These are phyloP conservation scores for Eupristina koningsbergeri DNA, from an alignment of 1,140 invertebrate species.

Conservation along the genomic window DNA sequence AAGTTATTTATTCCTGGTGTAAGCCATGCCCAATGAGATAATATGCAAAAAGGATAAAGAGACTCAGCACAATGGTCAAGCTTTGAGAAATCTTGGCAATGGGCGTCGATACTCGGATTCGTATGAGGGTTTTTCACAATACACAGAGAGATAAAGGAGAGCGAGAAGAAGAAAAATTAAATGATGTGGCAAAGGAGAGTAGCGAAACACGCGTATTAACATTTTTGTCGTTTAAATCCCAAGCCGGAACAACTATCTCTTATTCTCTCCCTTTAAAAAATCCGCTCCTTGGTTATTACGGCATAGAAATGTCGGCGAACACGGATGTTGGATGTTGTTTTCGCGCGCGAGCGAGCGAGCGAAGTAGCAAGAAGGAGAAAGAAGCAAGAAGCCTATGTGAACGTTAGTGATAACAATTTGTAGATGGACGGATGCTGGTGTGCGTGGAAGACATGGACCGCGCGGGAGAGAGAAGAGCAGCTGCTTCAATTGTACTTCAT, in stretches of 20 bases:
- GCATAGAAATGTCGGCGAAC: not conserved
- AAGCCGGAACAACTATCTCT: conserved; percentile 37
- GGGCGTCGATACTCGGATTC: not conserved
- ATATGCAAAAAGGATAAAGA: too few relatives aligned
- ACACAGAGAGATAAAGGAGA: not conserved
- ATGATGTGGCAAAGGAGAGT: not conserved
- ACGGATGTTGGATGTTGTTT: conserved; percentile 15
- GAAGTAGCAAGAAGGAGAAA: conserved; percentile 11
- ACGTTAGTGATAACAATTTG: conserved; percentile 22
- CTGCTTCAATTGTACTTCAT: not conserved
- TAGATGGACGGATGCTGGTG: not conserved
- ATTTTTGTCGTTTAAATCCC: conserved; percentile 43
- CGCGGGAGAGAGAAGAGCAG: conserved; percentile 29
- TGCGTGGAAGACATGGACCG: not conserved
- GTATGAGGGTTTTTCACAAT: conserved; percentile 27
- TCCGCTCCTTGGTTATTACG: not conserved
- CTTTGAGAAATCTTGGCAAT: not conserved
- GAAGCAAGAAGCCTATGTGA: not conserved
- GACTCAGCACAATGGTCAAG: not conserved
- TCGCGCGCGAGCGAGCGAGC: too few relatives aligned
- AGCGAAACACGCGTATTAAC: conserved; percentile 10
- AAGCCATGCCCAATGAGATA: too few relatives aligned
- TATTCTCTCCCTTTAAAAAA: conserved; percentile 27
- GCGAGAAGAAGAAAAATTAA: not conserved
- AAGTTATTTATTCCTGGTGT: too few relatives aligned